Percentiles rank a stretch among this genome's conserved stretches.
Conservation (phyloP, 1,140 invertebrate species). For the Zaprionus kolodkinae region DNA sequence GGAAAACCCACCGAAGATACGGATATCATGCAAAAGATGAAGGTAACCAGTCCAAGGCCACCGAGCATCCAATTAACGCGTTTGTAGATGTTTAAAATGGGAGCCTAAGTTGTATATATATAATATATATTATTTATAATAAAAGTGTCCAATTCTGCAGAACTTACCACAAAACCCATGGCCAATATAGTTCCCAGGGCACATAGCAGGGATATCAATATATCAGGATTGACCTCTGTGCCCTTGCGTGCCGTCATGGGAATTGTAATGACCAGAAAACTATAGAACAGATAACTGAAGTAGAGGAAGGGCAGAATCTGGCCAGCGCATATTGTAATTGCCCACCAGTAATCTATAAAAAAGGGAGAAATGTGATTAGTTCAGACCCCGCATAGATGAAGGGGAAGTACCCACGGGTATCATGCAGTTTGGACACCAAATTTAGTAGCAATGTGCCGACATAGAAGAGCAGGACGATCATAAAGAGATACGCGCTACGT, state of each 20-base stretch:
- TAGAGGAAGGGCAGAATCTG: conserved; percentile 84
- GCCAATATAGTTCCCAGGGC: conserved; percentile 80
- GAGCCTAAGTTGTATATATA: conserved; percentile 43
- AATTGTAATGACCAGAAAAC: conserved; percentile 88
- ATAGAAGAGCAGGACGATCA: conserved; percentile 77
- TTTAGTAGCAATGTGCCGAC: conserved; percentile 62
- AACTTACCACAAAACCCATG: conserved; percentile 68
- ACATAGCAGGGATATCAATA: conserved; percentile 85
- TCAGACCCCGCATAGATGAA: neutral
- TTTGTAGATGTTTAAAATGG: conserved; percentile 65
- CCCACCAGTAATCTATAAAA: conserved; percentile 85
- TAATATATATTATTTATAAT: neutral
- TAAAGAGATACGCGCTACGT: conserved; percentile 65
- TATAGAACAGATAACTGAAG: conserved; percentile 87
- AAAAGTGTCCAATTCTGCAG: neutral
- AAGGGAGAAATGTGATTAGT: neutral
- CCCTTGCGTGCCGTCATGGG: conserved; percentile 89
- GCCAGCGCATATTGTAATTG: conserved; percentile 85
- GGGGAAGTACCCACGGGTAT: conserved; percentile 4
- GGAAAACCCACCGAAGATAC: conserved; percentile 91
- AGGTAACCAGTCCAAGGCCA: conserved; percentile 83
- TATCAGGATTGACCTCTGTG: conserved; percentile 86
- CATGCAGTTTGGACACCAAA: conserved; percentile 60
- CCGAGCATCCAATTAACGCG: conserved; percentile 55
- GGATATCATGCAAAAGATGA: conserved; percentile 86